A percentile compares a stretch with the other conserved stretches of the same genome.
phyloP scores from a whole-genome alignment of 2,888 invertebrate species.

The Luffia ferchaultella region DNA sequence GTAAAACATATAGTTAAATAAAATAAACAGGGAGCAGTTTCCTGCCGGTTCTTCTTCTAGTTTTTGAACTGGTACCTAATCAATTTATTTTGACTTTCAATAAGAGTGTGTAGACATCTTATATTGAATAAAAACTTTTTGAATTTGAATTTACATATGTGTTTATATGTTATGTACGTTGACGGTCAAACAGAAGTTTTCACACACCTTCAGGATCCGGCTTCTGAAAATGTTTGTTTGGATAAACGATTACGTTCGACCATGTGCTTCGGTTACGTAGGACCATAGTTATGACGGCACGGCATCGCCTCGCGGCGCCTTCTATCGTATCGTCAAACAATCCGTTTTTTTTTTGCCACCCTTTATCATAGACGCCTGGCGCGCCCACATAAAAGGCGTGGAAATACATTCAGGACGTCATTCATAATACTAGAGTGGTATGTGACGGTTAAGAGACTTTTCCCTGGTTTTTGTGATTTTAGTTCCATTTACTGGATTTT shows the following conservation, averaged over 20 bases:
- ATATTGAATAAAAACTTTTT: no score
- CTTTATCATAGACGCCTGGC: constrained; percentile 55
- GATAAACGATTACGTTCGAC: not conserved
- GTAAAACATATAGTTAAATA: no score
- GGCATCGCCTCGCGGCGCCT: not conserved
- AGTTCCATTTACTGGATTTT: no score
- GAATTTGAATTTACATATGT: no score
- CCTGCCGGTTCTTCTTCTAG: no score
- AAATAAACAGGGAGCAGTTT: no score
- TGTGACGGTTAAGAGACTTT: not conserved
- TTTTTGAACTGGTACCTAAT: no score
- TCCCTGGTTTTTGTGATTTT: not conserved
- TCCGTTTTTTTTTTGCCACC: constrained; percentile 52
- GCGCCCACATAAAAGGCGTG: constrained; percentile 55
- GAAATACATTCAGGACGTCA: constrained; percentile 58
- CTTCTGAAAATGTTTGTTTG: not conserved
- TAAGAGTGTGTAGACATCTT: no score
- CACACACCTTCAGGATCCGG: not conserved
- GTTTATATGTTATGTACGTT: no score
- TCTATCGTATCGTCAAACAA: constrained; percentile 40
- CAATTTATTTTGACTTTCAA: no score
- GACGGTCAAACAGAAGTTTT: no score
- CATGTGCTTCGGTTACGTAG: not conserved
- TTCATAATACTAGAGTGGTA: constrained; percentile 20
- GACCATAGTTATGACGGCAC: not conserved